Evolutionary conservation across 35 echinoderm and acorn worm species (phyloP), one percentile per base, ranked within the genome.

Genomic region (Diadema setosum): DNA sequence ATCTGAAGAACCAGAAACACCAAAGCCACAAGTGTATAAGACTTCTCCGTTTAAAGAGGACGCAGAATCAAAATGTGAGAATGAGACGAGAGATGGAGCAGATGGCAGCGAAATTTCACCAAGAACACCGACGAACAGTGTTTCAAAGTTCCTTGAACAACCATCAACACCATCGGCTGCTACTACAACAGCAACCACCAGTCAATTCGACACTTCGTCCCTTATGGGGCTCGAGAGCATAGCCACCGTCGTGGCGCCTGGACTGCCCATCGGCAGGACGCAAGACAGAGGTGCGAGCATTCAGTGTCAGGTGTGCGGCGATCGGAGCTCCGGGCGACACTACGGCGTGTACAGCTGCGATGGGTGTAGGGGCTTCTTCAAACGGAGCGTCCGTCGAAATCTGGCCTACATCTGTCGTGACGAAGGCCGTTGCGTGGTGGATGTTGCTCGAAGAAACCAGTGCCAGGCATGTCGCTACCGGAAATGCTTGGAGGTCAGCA

Each of bases 291-390:
- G 73, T 91, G 81, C 89, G 12, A 88, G 88, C 48, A 91, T 98
- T 44, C 59, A 83, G 33, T 98, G 95, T 43, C 84, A 93, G 34
- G 95, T 98, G 17, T 98, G 95, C 46, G 95, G 95, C 0, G 95
- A 98, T 82, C 48, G 95, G 30, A 98, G 95, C 81, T 98, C 95
- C 2, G 95, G 95, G 17, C 87, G 90, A 30, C 95, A 98, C 67
- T 98, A 98, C 49, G 95, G 96, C 25, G 96, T 99, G 9, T 99
- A 90, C 83, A 99, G 96, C 80, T 99, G 96, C 65, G 96, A 99
- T 56, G 96, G 96, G 5, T 99, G 96, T 34, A 85, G 96, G 0
- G 96, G 96, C n/a, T 99, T 99, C 78, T 99, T 99, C 86, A 99
- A 99, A 83, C 82, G 96, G 6, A 99, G 96, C 45, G 96, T 99